Evolutionary conservation across 2,113 vertebrate genomes (phyloP).

Genomic region (cattle (Bos taurus)): ARS-UCD2.0 NC_037328.1:16383001-16383500

Average conservation of each 20-base stretch:
- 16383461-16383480: neutral
- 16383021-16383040: neutral
- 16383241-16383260: neutral
- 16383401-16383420: neutral
- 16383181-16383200: neutral
- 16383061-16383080: neutral
- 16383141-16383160: neutral
- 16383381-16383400: neutral
- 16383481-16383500: neutral
- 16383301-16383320: neutral
- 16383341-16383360: neutral
- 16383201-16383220: neutral
- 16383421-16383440: neutral
- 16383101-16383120: neutral
- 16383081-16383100: neutral
- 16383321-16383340: neutral
- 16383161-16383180: neutral
- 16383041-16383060: neutral
- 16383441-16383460: neutral
- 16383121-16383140: neutral
- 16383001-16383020: neutral
- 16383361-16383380: neutral
- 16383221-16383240: neutral
- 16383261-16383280: neutral
- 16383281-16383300: neutral